Conservation (phyloP, 1,140 invertebrate genomes). For the Venturia canescens region DNA sequence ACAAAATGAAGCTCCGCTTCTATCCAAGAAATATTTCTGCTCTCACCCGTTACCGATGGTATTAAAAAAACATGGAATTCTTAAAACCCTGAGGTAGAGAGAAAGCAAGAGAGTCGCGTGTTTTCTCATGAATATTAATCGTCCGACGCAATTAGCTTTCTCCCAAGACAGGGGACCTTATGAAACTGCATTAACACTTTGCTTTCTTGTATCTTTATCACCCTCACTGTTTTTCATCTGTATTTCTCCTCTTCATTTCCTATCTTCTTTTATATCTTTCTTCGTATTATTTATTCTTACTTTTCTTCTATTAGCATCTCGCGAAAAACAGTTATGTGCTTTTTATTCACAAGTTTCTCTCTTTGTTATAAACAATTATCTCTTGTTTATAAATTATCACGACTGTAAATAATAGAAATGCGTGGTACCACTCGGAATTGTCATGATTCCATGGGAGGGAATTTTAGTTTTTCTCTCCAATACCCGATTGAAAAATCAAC, state of each 20-base stretch:
- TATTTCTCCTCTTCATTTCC: background rate
- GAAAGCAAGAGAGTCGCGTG: conserved; percentile 26
- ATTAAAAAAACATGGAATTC: conserved; percentile 57
- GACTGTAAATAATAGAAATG: background rate
- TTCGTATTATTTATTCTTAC: background rate
- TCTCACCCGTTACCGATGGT: background rate
- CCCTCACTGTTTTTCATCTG: background rate
- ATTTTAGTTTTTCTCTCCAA: too few relatives aligned
- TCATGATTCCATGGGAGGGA: too few relatives aligned
- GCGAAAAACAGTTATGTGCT: background rate
- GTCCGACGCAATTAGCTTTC: conserved; percentile 51
- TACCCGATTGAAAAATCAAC: too few relatives aligned
- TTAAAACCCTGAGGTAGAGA: conserved; percentile 41
- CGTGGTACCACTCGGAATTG: too few relatives aligned
- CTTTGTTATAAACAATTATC: too few relatives aligned
- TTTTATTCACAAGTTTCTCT: background rate
- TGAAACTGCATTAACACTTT: conserved; percentile 51
- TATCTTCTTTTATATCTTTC: background rate
- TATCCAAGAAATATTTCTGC: conserved; percentile 6
- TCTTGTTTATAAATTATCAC: too few relatives aligned
- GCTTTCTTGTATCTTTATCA: conserved; percentile 41
- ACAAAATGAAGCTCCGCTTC: background rate
- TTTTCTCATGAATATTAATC: conserved; percentile 55
- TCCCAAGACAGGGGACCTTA: conserved; percentile 36
- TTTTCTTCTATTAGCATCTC: background rate